Base-by-base conservation (phyloP, 2,888 invertebrate species). In the Meteorus colon region DNA sequence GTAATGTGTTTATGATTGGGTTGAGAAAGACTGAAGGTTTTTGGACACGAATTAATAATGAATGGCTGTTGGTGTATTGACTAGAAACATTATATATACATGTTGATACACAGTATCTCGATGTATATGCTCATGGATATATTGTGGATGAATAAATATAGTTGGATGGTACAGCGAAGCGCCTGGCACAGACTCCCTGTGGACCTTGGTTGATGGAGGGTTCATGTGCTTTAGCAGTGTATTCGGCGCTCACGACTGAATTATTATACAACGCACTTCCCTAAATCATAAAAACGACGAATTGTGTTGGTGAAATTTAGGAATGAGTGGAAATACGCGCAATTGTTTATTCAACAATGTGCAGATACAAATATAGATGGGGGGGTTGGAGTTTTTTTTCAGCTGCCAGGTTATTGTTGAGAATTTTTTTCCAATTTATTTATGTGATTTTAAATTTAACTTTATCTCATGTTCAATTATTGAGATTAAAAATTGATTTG, bases 271-370 rank as follows among this genome's bases (percentile, higher is more conserved):
- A 78, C 79, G 79, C 72, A 78, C 73, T 81, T 81, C 84, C 79
- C 82, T 88, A 87, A 86, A 88, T 87, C 87, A 87, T 84, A 86
- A 84, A 86, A 87, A 87, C 85, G 86, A 86, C 87, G 86, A 87
- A 87, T 87, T 85, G 84, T 85, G 79, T 78, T 81, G 79, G 77
- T 51, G 68, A 41, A 62, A 73, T 45, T 70, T 65, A 6, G 55
- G 48, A 19, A 67, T 67, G 10, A 45, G 72, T 37, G 67, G 67
- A 71, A 8, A 63, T 19, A 37, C 16, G 34, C 41, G 19, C 55
- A 51, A 72, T 45, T 34, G 65, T 65, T 37, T 19, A 37, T 37
- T 14, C 19, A 19, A 65, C 34, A 19, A 34, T 34, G 34, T 34
- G 16, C 2, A 65, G 19, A 65, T 37, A 19, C 3, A 34, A 8